phyloP scores from a whole-genome alignment of 2,797 vertebrate genomes.

The Sardinella longiceps region DNA sequence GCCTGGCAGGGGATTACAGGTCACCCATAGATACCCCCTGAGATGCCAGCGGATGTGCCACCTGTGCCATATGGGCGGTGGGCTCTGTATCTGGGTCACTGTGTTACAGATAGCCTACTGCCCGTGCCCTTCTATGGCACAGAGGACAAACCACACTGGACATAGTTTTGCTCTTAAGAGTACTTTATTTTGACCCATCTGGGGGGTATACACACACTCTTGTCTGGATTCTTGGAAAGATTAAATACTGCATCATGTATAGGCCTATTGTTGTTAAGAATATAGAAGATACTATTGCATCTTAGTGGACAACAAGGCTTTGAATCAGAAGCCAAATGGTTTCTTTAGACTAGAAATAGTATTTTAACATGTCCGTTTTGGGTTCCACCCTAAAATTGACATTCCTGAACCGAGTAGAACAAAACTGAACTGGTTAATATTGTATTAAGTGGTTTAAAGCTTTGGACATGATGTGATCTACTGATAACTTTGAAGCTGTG shows the following conservation, averaged over 20 bases:
- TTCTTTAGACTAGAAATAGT: too few relatives aligned
- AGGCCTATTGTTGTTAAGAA: neutral
- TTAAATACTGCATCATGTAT: neutral
- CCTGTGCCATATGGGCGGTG: neutral
- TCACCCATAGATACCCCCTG: constrained; percentile 17
- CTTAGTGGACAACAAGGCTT: neutral
- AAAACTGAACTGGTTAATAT: too few relatives aligned
- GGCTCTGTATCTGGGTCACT: neutral
- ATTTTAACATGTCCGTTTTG: too few relatives aligned
- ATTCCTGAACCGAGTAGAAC: too few relatives aligned
- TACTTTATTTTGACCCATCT: too few relatives aligned
- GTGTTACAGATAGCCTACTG: neutral
- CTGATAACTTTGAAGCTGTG: too few relatives aligned
- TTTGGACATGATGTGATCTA: neutral
- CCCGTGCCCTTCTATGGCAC: neutral
- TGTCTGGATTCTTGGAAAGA: neutral
- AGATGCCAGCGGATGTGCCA: neutral
- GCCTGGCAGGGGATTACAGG: neutral
- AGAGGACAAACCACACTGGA: neutral
- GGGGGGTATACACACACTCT: too few relatives aligned
- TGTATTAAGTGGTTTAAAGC: too few relatives aligned
- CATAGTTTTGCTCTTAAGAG: neutral
- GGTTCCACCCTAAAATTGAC: too few relatives aligned
- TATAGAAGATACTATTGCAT: neutral
- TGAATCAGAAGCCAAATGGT: too few relatives aligned